Base-by-base conservation (phyloP, 2,888 invertebrate species). In the Diarsia brunnea region DNA sequence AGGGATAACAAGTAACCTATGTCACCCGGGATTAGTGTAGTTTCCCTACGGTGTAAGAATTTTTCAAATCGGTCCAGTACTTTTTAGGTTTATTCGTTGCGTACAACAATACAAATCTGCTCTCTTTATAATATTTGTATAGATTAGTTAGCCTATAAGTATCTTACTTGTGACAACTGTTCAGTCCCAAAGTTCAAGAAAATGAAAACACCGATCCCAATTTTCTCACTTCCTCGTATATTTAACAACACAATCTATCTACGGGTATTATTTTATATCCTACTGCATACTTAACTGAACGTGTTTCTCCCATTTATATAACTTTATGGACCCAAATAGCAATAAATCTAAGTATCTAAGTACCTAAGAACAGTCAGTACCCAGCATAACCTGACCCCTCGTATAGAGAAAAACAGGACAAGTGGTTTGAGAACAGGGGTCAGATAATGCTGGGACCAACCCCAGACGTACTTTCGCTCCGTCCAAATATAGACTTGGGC, bases 391-490 rank as follows among this genome's bases (percentile, higher is more conserved):
- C 38, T 8, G 38, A 38, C 8, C 38, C 38, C 8, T 38, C 38
- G 38, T 8, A 38, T 38, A 38, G 8, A 8, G 38, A 38, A 8
- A 38, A 38, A 38, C 8, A 38, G 38, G 38, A 8, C 7, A 38
- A 38, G 38, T 38, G 38, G 31, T 31, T 2, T 31, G 31, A 31
- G 31, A 31, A 31, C 4, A 31, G 38, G 38, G 38, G 38, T 38
- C 38, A 38, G 7, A 38, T 7, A 38, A 38, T 38, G 38, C 38
- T 38, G 38, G 38, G 38, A 68, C 58, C n/a, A 38, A 61, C 58
- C 31, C 68, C 65, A 80, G 73, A 68, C 65, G 65, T 63, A 80
- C 80, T 79, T 83, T 88, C 84, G 51, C 86, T 77, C 5, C 0
- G 12, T 61, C 71, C 73, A 77, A 76, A 83, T 81, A 86, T 75